Percentiles rank a stretch among this genome's conserved stretches.
phyloP scores from a whole-genome alignment of 2,113 vertebrate species.

The Chaenocephalus aceratus region DNA sequence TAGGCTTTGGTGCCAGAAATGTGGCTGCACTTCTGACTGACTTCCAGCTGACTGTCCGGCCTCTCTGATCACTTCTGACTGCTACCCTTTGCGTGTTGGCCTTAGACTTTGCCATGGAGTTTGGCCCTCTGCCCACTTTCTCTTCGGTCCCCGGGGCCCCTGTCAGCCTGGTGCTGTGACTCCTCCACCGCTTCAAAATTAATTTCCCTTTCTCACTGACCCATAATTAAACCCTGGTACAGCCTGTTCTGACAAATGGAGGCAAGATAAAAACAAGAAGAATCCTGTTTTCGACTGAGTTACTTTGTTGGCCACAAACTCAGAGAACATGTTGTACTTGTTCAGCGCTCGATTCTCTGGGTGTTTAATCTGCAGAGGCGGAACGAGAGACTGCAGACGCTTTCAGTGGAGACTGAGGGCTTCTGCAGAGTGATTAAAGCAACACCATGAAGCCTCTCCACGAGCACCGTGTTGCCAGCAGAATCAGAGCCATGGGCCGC shows the following conservation, averaged over 20 bases:
- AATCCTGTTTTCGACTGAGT: conserved; percentile 20
- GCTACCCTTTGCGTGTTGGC: conserved; percentile 77
- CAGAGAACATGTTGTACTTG: conserved; percentile 14
- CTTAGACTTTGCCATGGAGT: conserved; percentile 53
- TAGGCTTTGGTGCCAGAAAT: conserved; percentile 35
- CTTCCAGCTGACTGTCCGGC: conserved; percentile 64
- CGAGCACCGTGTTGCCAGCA: conserved; percentile 61
- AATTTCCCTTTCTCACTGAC: conserved; percentile 70
- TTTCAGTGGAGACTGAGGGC: conserved; percentile 8
- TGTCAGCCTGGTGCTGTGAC: conserved; percentile 69
- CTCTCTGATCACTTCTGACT: conserved; percentile 81
- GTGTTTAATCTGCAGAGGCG: conserved; percentile 30
- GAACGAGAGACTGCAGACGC: not conserved
- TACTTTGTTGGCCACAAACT: conserved; percentile 34
- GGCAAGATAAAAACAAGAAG: conserved; percentile 30
- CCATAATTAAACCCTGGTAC: conserved; percentile 62
- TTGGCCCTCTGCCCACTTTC: conserved; percentile 75
- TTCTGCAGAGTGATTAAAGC: conserved; percentile 53
- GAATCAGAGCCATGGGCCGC: conserved; percentile 43
- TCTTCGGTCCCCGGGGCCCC: conserved; percentile 45
- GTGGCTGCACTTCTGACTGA: conserved; percentile 50
- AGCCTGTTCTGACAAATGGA: not conserved
- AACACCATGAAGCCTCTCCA: conserved; percentile 37
- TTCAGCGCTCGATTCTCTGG: conserved; percentile 14
- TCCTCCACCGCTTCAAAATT: conserved; percentile 63